Conservation (phyloP, 2,888 invertebrate genomes). For the Lithophane leautieri region DNA sequence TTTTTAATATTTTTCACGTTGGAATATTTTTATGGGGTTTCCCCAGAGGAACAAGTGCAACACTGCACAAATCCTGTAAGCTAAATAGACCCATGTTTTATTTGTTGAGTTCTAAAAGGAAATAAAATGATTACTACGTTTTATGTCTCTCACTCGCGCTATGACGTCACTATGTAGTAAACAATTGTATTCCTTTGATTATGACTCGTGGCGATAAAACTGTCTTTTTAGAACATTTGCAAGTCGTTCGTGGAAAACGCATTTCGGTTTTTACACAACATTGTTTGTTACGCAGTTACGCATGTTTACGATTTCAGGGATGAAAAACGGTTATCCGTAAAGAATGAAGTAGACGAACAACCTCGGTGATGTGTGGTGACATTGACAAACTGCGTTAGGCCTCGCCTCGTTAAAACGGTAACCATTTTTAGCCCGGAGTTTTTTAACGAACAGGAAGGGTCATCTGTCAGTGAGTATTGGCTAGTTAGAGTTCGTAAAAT, state of each 20-base stretch:
- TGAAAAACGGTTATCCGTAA: constrained; percentile 41
- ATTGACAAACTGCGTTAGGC: constrained; percentile 49
- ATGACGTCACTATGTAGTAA: constrained; percentile 42
- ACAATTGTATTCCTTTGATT: constrained; percentile 41
- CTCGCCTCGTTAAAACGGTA: constrained; percentile 44
- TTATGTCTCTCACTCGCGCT: constrained; percentile 7
- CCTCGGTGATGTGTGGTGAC: constrained; percentile 54
- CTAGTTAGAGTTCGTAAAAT: constrained; percentile 24
- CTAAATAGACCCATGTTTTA: constrained; percentile 2
- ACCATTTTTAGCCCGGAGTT: constrained; percentile 48
- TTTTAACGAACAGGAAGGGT: constrained; percentile 30
- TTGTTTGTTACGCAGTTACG: constrained; percentile 32
- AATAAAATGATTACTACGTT: constrained; percentile 27
- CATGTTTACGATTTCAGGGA: constrained; percentile 42
- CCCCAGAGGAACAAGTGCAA: background rate
- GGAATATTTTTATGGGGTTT: constrained; percentile 27
- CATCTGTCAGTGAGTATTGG: constrained; percentile 8
- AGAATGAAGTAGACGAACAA: constrained; percentile 44
- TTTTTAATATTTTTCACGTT: constrained; percentile 4
- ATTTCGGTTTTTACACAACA: constrained; percentile 19
- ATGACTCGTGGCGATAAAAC: constrained; percentile 35
- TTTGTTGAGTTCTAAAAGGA: constrained; percentile 9
- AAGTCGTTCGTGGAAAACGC: constrained; percentile 18
- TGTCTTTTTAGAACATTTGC: constrained; percentile 24
- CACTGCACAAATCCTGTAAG: background rate